Evolutionary conservation across 2,113 vertebrate genomes (phyloP).

Genomic region (Aythya baeri): DNA sequence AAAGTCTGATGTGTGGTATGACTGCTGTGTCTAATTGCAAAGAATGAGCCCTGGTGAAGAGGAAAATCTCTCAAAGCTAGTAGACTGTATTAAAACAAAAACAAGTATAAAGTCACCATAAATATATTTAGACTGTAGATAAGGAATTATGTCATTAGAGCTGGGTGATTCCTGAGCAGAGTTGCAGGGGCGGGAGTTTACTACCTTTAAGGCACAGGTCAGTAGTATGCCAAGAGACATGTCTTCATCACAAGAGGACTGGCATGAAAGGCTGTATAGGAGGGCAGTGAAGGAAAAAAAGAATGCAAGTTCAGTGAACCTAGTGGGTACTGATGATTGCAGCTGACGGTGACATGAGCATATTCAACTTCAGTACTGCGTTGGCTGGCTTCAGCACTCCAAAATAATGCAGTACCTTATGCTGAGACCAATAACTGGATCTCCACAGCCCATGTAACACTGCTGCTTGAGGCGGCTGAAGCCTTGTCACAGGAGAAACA

Average conservation of each 20-base stretch:
- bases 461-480: background rate
- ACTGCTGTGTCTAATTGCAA: background rate
- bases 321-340: background rate
- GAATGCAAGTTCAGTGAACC: background rate
- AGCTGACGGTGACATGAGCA: background rate
- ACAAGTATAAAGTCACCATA: background rate
- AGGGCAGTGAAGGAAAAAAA: background rate
- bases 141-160: background rate
- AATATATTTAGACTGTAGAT: background rate
- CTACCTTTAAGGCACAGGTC: background rate
- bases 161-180: background rate
- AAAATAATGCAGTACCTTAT: background rate
- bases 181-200: background rate
- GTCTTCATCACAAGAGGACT: background rate
- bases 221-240: background rate
- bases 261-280: background rate
- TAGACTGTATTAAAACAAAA: background rate
- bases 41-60: background rate
- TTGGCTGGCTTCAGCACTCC: background rate
- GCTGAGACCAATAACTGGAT: background rate
- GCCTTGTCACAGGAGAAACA: background rate
- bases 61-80: background rate
- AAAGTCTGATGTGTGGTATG: background rate
- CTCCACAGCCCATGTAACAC: rapidly evolving
- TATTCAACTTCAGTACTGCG: background rate